Conservation (phyloP, 2,113 vertebrate species). For the Eptatretus burgeri region DNA sequence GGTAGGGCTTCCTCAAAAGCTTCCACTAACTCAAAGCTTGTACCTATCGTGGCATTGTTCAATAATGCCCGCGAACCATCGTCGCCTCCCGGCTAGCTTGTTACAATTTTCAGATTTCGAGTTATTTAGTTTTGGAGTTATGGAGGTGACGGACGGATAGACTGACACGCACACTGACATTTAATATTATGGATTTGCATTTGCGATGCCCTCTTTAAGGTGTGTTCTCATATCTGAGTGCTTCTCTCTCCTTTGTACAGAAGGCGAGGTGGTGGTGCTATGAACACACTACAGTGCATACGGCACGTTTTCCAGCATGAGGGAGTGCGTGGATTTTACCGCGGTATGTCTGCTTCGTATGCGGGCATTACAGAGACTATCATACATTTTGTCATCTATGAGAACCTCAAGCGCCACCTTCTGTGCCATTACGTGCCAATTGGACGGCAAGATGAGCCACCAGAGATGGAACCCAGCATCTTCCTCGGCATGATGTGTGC, state of each 20-base stretch:
- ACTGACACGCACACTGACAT: too few relatives aligned
- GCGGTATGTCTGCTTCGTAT: constrained; percentile 88
- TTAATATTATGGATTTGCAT: too few relatives aligned
- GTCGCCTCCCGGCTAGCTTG: too few relatives aligned
- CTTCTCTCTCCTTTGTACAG: constrained; percentile 16
- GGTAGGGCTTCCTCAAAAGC: too few relatives aligned
- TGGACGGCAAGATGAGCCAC: not conserved
- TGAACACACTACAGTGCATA: constrained; percentile 70
- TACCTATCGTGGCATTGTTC: too few relatives aligned
- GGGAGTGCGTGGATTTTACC: constrained; percentile 68
- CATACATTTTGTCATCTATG: constrained; percentile 96
- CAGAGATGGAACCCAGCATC: constrained; percentile 36
- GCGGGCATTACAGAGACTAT: constrained; percentile 97
- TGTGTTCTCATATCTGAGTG: too few relatives aligned
- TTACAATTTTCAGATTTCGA: too few relatives aligned
- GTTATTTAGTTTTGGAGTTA: too few relatives aligned
- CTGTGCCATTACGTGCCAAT: constrained; percentile 13
- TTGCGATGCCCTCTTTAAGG: too few relatives aligned
- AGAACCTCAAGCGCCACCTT: constrained; percentile 73
- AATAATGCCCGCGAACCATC: too few relatives aligned
- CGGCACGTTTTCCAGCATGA: constrained; percentile 59
- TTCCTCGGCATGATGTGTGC: constrained; percentile 92
- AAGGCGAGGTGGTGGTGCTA: constrained; percentile 48
- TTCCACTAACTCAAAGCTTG: too few relatives aligned
- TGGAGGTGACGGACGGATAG: too few relatives aligned